Base-by-base conservation (phyloP, 2,888 invertebrate species). In the Drosophila hamatofila region DNA sequence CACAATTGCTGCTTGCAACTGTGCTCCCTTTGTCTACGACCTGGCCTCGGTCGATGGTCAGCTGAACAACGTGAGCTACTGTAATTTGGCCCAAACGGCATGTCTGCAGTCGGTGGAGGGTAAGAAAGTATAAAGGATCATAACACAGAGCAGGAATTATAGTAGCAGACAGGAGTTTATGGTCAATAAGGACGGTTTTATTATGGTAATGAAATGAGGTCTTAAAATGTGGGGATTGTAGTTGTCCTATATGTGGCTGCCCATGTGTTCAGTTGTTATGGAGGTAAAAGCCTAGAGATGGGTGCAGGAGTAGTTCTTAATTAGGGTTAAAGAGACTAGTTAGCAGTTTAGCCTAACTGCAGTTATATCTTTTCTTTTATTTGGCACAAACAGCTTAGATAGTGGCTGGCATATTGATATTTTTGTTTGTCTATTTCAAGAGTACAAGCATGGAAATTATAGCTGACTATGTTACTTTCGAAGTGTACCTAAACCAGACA, bases 101-200 rank as follows among this genome's bases (percentile, higher is more conserved):
- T 92, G 92, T 33, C 55, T 91, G 69, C 81, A 83, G 37, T 67
- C 72, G 11, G 78, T 89, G 11, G 83, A 80, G 65, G 65, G 92
- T 91, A 48, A 75, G 81, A 14, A 12, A 21, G n/a, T 12, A 27
- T 18, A 55, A 41, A 55, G 14, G 16, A 9, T 14, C 27, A 14
- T 18, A 27, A 18, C 18, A n/a, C 25, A 6, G 14, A 16, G 25
- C 25, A 3, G 1, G 16, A 16, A 25, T 25, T 25, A 1, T 12
- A 0, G 21, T 5, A 14, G 6, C 6, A 21, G 11, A 4, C 16
- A 2, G 11, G n/a, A 2, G 27, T 48, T 49, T 30, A 49, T 30
- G 48, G 48, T 18, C 27, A 30, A 49, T 49, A 49, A 49, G 27
- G 6, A 12, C 30, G 30, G 3, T 49, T 49, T 49, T 49, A 49